Evolutionary conservation across 64 coral and sea anemone genomes (phyloP), one percentile per base, ranked within the genome.

Genomic region (Actinia tenebrosa): DNA sequence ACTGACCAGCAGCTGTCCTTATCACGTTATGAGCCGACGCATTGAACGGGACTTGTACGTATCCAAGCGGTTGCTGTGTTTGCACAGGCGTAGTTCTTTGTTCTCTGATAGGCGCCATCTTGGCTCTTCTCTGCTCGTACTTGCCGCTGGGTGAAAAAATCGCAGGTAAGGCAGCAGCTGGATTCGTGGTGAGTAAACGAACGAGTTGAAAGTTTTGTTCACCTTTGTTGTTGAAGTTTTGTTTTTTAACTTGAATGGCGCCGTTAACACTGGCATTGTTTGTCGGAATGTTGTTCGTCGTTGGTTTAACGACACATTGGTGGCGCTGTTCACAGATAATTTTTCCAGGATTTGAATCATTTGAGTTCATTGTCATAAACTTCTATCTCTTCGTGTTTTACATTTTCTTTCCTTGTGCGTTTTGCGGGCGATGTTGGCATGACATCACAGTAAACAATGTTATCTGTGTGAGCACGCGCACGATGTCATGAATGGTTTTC

Each of bases 121-220:
- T 87, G 85, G 61, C 14, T 3, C 83, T 85, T 64, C 83, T 85
- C 23, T 62, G 83, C 25, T 85, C 83, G n/a, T 85, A 85, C 25
- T 47, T 87, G 53, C 61, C 86, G 60, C 77, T 92, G 78, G 78
- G 25, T 3, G 85, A 64, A 27, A 92, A 92, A 27, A 92, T 83
- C 52, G 90, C 78, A 2, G 90, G 85, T 7, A 92, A 37, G 0
- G 90, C 90, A 30, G 90, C 90, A 37, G 90, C 90, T 3, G 90
- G 90, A 23, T 92, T 92, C 19, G 90, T 92, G 19, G 90, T 92
- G 20, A 92, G 85, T 19, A 92, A 66, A 72, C 84, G 85, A 15
- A 92, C 90, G 55, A 92, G 86, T 23, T 87, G 84, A n/a, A 92
- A 64, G 15, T 87, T 92, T 26, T 92, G 80, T 16, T 87, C 90